A percentile compares a stretch with the other conserved stretches of the same genome.
Evolutionary conservation across 2,113 vertebrate genomes (phyloP).

Genomic region (Xyliphius kryptos): DNA sequence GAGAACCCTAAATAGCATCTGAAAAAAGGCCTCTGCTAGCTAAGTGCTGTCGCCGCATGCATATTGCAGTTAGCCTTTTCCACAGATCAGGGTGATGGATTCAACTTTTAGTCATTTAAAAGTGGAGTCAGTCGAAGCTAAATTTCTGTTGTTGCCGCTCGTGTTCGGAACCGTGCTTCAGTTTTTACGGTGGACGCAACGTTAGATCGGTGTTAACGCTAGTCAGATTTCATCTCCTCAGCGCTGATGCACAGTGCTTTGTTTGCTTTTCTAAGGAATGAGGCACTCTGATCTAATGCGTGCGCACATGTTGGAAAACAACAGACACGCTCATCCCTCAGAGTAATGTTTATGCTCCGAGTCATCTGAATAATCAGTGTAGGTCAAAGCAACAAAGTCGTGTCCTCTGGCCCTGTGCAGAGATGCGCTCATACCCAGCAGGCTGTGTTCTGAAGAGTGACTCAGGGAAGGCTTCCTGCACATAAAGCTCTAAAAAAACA

Average conservation of each 20-base stretch:
- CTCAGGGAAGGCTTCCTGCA: slow-evolving; percentile 27
- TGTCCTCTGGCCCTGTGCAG: slow-evolving; percentile 15
- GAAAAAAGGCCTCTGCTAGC: too few species aligned
- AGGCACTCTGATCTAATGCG: slow-evolving; percentile 26
- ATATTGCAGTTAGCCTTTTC: too few species aligned
- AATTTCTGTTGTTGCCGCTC: too few species aligned
- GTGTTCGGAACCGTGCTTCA: too few species aligned
- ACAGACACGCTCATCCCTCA: slow-evolving; percentile 6
- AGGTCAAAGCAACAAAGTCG: slow-evolving; percentile 36
- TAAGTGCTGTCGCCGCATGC: too few species aligned
- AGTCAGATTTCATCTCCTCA: neutral
- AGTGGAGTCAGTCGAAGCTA: too few species aligned
- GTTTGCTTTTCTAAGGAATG: slow-evolving; percentile 22
- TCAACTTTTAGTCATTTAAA: too few species aligned
- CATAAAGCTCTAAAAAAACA: neutral
- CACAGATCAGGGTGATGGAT: too few species aligned
- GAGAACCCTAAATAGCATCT: too few species aligned
- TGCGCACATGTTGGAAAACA: slow-evolving; percentile 33
- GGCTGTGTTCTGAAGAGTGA: slow-evolving; percentile 7
- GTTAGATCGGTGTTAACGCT: too few species aligned
- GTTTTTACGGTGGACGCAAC: neutral
- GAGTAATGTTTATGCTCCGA: slow-evolving; percentile 38
- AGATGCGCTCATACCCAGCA: slow-evolving; percentile 8
- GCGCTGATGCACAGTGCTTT: neutral
- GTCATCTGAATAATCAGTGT: slow-evolving; percentile 38